Percentiles rank a stretch among this genome's conserved stretches.
These are phyloP conservation scores for Heliconius erato DNA, from an alignment of 2,888 invertebrate species.

Conservation along the genomic window DNA sequence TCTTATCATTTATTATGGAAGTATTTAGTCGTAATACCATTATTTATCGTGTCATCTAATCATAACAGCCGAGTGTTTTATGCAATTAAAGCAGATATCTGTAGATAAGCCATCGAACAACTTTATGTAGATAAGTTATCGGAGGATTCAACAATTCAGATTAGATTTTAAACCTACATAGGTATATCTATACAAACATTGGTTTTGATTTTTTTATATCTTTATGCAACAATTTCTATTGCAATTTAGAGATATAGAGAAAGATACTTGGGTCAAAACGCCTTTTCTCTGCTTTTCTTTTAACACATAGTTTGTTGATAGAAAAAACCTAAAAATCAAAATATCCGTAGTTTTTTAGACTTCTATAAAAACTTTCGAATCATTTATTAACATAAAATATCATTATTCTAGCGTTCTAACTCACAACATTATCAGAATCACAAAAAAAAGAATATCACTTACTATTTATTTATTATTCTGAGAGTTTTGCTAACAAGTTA, in stretches of 20 bases:
- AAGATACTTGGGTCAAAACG: too few relatives aligned
- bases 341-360: too few relatives aligned
- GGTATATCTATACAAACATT: background rate
- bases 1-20: slow-evolving; percentile 1
- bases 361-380: background rate
- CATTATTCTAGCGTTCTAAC: background rate
- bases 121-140: background rate
- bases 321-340: too few relatives aligned
- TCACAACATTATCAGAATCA: background rate
- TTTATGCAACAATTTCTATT: background rate
- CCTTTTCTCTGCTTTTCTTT: too few relatives aligned
- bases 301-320: too few relatives aligned
- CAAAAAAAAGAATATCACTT: background rate
- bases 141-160: background rate
- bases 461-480: background rate
- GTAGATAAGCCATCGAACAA: background rate
- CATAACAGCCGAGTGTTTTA: slow-evolving; percentile 5
- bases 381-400: background rate
- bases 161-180: background rate
- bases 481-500: slow-evolving; percentile 9
- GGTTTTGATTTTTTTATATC: background rate
- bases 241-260: too few relatives aligned
- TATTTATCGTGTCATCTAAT: slow-evolving; percentile 14
- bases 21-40: background rate
- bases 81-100: background rate